Conservation (phyloP, 2,888 invertebrate genomes). For the Eudemis profundana region DNA sequence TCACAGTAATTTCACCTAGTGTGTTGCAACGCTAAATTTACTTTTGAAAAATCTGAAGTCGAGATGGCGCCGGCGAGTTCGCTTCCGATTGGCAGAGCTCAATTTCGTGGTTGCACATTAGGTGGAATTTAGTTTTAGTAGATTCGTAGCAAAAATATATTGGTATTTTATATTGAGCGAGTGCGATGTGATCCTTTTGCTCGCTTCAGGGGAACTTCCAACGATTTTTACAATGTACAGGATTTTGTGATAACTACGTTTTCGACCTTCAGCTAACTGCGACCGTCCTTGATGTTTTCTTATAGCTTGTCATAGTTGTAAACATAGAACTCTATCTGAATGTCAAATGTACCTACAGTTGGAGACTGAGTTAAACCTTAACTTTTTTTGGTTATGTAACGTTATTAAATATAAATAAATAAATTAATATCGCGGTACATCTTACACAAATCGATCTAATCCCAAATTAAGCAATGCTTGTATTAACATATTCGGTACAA, state of each 20-base stretch:
- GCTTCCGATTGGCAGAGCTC: slow-evolving; percentile 9
- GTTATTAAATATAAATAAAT: no score
- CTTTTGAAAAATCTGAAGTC: slow-evolving; percentile 2
- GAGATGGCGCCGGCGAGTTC: neutral
- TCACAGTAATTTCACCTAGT: slow-evolving; percentile 35
- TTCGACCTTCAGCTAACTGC: slow-evolving; percentile 55
- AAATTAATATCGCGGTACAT: no score
- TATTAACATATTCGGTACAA: no score
- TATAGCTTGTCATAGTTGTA: slow-evolving; percentile 40
- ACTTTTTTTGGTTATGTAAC: no score
- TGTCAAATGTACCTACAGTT: slow-evolving; percentile 28
- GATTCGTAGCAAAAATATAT: slow-evolving; percentile 53
- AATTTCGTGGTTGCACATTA: slow-evolving; percentile 9
- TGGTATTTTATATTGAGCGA: slow-evolving; percentile 57
- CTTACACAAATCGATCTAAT: no score
- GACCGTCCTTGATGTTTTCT: slow-evolving; percentile 60
- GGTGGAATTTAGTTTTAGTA: slow-evolving; percentile 30
- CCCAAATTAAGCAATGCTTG: no score
- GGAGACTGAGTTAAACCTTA: slow-evolving; percentile 12
- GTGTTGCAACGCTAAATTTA: slow-evolving; percentile 28
- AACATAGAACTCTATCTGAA: slow-evolving; percentile 36
- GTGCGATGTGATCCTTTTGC: slow-evolving; percentile 59
- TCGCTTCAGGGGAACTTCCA: slow-evolving; percentile 47
- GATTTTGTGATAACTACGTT: slow-evolving; percentile 57
- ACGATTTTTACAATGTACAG: slow-evolving; percentile 54